Evolutionary conservation across 2,797 vertebrate genomes (phyloP), one percentile per base, ranked within the genome.

Genomic region (Myotis planiceps): DNA sequence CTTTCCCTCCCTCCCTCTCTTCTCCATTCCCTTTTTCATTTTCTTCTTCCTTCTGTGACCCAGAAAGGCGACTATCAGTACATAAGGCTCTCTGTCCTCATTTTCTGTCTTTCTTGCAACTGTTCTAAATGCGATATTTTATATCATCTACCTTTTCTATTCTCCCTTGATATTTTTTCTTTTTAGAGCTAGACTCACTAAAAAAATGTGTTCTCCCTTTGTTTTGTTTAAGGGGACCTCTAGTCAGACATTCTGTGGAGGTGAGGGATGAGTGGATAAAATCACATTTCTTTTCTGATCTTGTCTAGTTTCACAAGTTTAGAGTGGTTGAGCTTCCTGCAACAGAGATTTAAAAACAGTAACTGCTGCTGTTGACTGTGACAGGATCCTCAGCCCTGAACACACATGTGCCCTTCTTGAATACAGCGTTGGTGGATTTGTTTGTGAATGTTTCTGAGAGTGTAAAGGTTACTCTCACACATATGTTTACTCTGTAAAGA

Each of bases 401-500:
- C 4, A 47, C 37, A 72, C 87, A 84, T 69, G 39, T 90, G 94
- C 81, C 75, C 74, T 82, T 80, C 72, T 69, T 68, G 42, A 72
- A 29, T 79, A 23, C 78, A 85, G 94, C 0, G 25, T 53, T 84
- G 93, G 91, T 6, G 39, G 95, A 82, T 97, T 96, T 2, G 47
- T 94, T 97, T 97, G 95, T 96, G 97, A 97, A 96, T 91, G 97
- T 91, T 96, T 95, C 94, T 51, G 51, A 95, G 96, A 94, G 97
- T 96, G 95, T 97, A 98, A 98, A 98, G 97, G 97, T 98, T 97
- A 97, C 97, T 97, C 88, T 97, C 97, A 97, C 2, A 0, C 97
- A 95, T 96, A 96, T 98, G 96, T 98, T 98, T 98, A 96, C 97
- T 98, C 97, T 96, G 97, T 95, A 88, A 97, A 98, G 98, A 98